Evolutionary conservation across 2,888 invertebrate species (phyloP).

Genomic region (Cryptus viduatorius): DNA sequence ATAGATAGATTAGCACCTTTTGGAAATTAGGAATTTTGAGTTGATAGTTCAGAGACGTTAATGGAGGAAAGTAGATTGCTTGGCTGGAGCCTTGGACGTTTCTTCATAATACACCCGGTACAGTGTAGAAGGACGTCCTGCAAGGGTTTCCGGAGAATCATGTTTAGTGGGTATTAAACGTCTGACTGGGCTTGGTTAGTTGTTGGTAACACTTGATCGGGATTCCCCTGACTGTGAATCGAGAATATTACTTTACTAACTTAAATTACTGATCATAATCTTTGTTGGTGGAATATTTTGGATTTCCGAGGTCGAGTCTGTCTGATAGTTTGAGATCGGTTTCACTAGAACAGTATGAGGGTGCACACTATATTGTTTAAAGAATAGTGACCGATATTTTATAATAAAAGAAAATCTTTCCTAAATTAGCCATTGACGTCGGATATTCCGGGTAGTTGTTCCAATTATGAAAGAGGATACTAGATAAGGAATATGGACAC

Average conservation of each 20-base stretch:
- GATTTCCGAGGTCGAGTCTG: background rate
- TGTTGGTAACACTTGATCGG: background rate
- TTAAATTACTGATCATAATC: constrained; percentile 23
- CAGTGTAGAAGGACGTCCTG: constrained; percentile 16
- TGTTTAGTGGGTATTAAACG: background rate
- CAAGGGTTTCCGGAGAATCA: constrained; percentile 20
- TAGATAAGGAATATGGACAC: background rate
- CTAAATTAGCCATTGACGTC: constrained; percentile 12
- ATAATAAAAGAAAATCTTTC: constrained; percentile 4
- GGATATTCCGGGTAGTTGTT: constrained; percentile 19
- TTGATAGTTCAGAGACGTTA: constrained; percentile 21
- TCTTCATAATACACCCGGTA: background rate
- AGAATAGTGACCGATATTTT: constrained; percentile 9
- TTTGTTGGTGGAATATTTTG: background rate
- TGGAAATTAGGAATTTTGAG: constrained; percentile 13
- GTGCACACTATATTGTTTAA: constrained; percentile 2
- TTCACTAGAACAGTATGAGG: constrained; percentile 1
- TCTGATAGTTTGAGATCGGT: background rate
- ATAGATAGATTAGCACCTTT: constrained; percentile 28
- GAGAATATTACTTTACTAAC: background rate
- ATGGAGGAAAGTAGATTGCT: constrained; percentile 44
- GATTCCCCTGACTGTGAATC: background rate
- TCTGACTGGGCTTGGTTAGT: background rate
- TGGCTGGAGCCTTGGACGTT: constrained; percentile 37
- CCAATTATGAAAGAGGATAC: background rate